Base-by-base conservation (phyloP, 2,888 invertebrate genomes). In the Cylindroiulus punctatus region DNA sequence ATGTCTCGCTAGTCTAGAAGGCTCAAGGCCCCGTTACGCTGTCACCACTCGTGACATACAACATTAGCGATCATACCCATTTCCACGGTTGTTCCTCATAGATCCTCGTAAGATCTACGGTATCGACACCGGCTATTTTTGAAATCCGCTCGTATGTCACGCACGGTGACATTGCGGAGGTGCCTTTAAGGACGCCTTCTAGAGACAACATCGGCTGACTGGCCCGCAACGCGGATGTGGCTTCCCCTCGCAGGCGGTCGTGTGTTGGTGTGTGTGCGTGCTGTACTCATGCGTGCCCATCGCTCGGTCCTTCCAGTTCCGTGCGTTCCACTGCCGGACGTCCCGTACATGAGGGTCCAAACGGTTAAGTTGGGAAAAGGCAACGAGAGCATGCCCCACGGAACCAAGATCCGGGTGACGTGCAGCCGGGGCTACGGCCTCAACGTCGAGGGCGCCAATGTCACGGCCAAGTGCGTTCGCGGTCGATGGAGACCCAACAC, bases 401-500 rank as follows among this genome's bases (percentile, higher is more conserved):
- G 96, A 0, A 95, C 95, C 0, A 93, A 95, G 84, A 93, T 96
- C 0, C 93, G 94, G 88, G 93, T 96, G 57, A 94, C 94, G 0
- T 96, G 96, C 90, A 94, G 94, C 0, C 94, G 94, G 88, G 96
- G 96, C 4, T 96, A 95, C 89, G 94, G 94, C 17, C 91, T 95
- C 4, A 96, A 96, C 90, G 92, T 96, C 87, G 57, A 57, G 22
- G 17, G 22, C n/a, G 94, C 94, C 86, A 96, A 96, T 90, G 93
- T 93, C 3, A 96, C 96, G 0, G 95, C 95, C 0, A 94, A 94
- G 89, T 97, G 97, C 90, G 94, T 95, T 3, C 93, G 95, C 88
- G 97, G 97, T 0, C 93, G 95, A 88, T 97, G 97, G 97, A 95
- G 94, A 89, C 96, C 96, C 0, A 93, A 93, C 88, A 94, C 94